Percentiles rank a stretch among this genome's conserved stretches.
Conservation (phyloP, 2,888 invertebrate species). For the Caenorhabditis sp. region DNA sequence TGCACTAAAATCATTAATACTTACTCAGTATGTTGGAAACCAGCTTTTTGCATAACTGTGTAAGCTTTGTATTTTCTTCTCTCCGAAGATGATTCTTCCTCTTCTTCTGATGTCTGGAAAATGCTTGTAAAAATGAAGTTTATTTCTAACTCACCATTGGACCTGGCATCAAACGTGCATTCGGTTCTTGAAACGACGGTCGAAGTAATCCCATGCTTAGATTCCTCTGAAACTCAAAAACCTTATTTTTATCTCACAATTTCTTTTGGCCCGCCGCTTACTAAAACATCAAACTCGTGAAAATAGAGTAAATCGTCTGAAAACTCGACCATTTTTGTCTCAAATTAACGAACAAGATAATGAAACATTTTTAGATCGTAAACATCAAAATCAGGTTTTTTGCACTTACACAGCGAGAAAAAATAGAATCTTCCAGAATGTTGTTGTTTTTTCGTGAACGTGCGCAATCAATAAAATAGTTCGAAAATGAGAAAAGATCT, state of each 20-base stretch:
- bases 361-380: background rate
- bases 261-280: too few species aligned
- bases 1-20: slow-evolving; percentile 7
- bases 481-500: background rate
- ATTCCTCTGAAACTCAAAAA: slow-evolving; percentile 46
- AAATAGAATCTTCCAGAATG: too few species aligned
- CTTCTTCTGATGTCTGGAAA: slow-evolving; percentile 52
- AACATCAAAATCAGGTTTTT: too few species aligned
- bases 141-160: slow-evolving; percentile 31
- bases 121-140: too few species aligned
- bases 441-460: too few species aligned
- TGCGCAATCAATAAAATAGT: background rate
- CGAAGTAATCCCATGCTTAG: slow-evolving; percentile 59
- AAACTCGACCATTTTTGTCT: slow-evolving; percentile 30
- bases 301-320: slow-evolving; percentile 41
- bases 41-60: slow-evolving; percentile 67
- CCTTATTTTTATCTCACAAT: too few species aligned
- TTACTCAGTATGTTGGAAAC: slow-evolving; percentile 69
- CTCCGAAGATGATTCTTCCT: slow-evolving; percentile 53
- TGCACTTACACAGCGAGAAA: too few species aligned
- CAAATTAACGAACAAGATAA: background rate
- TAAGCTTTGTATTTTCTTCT: slow-evolving; percentile 64
- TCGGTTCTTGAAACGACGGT: slow-evolving; percentile 61
- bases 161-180: slow-evolving; percentile 57
- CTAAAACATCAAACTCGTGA: slow-evolving; percentile 43